Base-by-base conservation (phyloP, 2,113 vertebrate species). In the Gymnocephalus cernua region DNA sequence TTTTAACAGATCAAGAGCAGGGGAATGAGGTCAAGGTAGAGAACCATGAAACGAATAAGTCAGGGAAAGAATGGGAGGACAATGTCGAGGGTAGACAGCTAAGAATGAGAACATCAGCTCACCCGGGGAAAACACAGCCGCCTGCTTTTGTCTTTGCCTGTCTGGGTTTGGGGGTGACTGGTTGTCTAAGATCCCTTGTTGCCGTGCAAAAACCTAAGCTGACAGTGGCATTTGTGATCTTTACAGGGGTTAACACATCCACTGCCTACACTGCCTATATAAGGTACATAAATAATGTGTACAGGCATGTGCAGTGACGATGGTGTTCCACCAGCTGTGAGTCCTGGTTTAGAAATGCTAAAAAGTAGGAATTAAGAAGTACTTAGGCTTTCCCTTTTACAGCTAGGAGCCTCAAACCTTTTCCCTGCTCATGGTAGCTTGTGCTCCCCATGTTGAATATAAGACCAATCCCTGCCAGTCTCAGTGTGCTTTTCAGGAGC, bases 1-100 rank as follows among this genome's bases (percentile, higher is more conserved):
- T 72, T 73, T 32, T 32, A 63, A 74, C 58, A 69, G 66, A 89
- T 90, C 57, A 73, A 68, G 70, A 70, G 57, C 63, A 25, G 38
- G n/a, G 23, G 66, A 88, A 77, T 86, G 81, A 86, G 82, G 74
- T 88, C 85, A 87, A 86, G 80, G 80, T 85, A 83, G 66, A 82
- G 59, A 73, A 58, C 19, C 68, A 50, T 74, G 73, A 84, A 85
- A 83, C 51, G 11, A 84, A 75, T 58, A 44, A 27, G 68, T 61
- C 41, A 23, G 73, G 62, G 45, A 65, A 65, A 69, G 73, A 86
- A 80, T 56, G 64, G n/a, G 69, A 79, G 77, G 72, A 85, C 70
- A 77, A 19, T 80, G 79, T 79, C 5, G 16, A 76, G 38, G 66
- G 27, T 70, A 45, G 70, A 72, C 74, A 15, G 18, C 85, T 71